A percentile compares a stretch with the other conserved stretches of the same genome.
Evolutionary conservation across 2,113 vertebrate species (phyloP).

Genomic region (Cephalopterus ornatus): DNA sequence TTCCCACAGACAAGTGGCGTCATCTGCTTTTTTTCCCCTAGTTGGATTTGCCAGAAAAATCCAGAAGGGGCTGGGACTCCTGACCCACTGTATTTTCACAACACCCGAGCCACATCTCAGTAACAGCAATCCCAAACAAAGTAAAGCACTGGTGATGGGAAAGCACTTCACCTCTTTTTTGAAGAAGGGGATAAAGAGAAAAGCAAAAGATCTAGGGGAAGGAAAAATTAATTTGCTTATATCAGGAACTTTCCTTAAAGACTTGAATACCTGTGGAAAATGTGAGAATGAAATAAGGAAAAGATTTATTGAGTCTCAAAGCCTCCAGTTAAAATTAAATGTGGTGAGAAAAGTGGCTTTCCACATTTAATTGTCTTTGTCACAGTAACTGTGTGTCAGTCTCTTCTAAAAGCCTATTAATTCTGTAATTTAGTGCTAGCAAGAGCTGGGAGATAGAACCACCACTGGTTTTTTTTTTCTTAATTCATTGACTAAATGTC

Average conservation of each 20-base stretch:
- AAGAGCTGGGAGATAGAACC: conserved; percentile 47
- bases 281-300: conserved; percentile 55
- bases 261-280: conserved; percentile 39
- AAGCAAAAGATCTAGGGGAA: not conserved
- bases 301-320: conserved; percentile 74
- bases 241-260: not conserved
- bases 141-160: not conserved
- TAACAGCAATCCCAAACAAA: not conserved
- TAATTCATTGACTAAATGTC: conserved; percentile 74
- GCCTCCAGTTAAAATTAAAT: conserved; percentile 73
- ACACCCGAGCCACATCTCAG: not conserved
- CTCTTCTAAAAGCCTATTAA: conserved; percentile 79
- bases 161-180: not conserved
- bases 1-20: not conserved
- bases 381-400: conserved; percentile 70
- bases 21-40: accelerated
- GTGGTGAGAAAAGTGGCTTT: conserved; percentile 71
- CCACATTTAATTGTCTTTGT: conserved; percentile 77
- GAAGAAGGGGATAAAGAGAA: not conserved
- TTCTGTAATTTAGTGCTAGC: conserved; percentile 74
- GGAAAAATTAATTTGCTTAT: not conserved
- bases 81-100: not conserved
- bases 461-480: conserved; percentile 10
- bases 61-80: not conserved
- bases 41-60: not conserved